Conservation (phyloP, 2,797 vertebrate species). For the Helostoma temminkii region DNA sequence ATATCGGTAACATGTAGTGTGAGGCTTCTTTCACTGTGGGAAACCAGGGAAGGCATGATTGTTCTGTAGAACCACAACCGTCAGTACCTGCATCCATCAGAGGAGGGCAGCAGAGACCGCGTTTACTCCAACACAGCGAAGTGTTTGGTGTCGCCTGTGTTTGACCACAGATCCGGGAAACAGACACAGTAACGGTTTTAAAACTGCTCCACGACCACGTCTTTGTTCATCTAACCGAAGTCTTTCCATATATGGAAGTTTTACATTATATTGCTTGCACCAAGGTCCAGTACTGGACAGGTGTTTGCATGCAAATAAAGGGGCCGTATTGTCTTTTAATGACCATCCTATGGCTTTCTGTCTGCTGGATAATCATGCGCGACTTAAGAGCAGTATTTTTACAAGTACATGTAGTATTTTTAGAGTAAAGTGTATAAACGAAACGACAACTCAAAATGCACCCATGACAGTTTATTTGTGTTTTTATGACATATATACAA, state of each 20-base stretch:
- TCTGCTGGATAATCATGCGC: slow-evolving; percentile 9
- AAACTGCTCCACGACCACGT: not conserved
- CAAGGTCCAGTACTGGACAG: not conserved
- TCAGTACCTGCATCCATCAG: slow-evolving; percentile 2
- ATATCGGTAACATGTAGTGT: not conserved
- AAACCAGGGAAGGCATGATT: not conserved
- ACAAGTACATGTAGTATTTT: not conserved
- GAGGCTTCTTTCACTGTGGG: too few species aligned
- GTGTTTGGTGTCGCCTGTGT: not conserved
- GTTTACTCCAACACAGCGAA: fast-evolving
- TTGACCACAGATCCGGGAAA: slow-evolving; percentile 4
- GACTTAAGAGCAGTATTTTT: not conserved
- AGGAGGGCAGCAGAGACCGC: slow-evolving; percentile 75
- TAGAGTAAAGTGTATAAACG: not conserved
- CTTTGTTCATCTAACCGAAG: not conserved
- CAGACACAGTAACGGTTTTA: slow-evolving; percentile 1
- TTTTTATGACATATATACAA: slow-evolving; percentile 67
- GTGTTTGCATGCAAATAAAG: not conserved
- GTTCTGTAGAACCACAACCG: slow-evolving; percentile 16
- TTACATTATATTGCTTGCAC: not conserved
- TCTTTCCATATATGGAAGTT: not conserved
- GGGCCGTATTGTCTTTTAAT: not conserved
- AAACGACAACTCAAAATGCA: slow-evolving; percentile 24
- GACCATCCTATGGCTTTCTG: not conserved
- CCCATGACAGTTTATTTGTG: slow-evolving; percentile 72